Evolutionary conservation across 35 echinoderm and acorn worm genomes (phyloP).

Genomic region (Holothuria glaberrima): DNA sequence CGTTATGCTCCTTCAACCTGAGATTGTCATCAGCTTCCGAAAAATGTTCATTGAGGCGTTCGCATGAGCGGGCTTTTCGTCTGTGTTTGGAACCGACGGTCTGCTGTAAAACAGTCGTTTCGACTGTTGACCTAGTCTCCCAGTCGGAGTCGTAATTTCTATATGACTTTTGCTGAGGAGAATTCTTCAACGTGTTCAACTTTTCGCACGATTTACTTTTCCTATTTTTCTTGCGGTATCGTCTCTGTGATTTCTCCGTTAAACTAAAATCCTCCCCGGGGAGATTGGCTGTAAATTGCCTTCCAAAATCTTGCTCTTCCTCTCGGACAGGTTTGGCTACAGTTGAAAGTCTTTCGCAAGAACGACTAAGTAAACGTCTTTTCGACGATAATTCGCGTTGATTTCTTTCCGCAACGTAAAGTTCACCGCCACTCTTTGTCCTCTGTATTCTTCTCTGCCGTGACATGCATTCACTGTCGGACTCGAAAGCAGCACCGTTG

Average conservation of each 20-base stretch:
- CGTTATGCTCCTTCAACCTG: neutral
- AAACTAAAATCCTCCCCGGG: neutral
- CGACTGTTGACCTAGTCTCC: slow-evolving; percentile 25
- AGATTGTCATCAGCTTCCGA: slow-evolving; percentile 2
- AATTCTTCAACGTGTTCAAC: slow-evolving; percentile 33
- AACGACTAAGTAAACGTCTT: slow-evolving; percentile 38
- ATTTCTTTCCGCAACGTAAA: slow-evolving; percentile 13
- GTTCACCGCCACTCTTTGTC: slow-evolving; percentile 39
- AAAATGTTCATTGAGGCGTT: slow-evolving; percentile 19
- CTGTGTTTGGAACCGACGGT: slow-evolving; percentile 6
- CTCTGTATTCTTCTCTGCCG: slow-evolving; percentile 20
- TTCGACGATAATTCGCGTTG: neutral
- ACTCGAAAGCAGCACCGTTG: slow-evolving; percentile 13
- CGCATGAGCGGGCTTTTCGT: slow-evolving; percentile 37
- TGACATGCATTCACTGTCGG: slow-evolving; percentile 41
- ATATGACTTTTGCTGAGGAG: slow-evolving; percentile 37
- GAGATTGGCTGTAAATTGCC: neutral
- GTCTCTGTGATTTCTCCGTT: slow-evolving; percentile 35
- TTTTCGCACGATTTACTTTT: slow-evolving; percentile 51
- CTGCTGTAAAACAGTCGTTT: slow-evolving; percentile 32
- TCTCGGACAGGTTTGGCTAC: neutral
- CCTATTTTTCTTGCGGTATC: slow-evolving; percentile 45
- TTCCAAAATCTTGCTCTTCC: slow-evolving; percentile 24
- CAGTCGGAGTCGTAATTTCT: slow-evolving; percentile 52
- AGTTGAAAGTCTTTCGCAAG: slow-evolving; percentile 19